A percentile compares a stretch with the other conserved stretches of the same genome.
Conservation (phyloP, 2,113 vertebrate genomes). For the Trochalopteron elliotii region DNA sequence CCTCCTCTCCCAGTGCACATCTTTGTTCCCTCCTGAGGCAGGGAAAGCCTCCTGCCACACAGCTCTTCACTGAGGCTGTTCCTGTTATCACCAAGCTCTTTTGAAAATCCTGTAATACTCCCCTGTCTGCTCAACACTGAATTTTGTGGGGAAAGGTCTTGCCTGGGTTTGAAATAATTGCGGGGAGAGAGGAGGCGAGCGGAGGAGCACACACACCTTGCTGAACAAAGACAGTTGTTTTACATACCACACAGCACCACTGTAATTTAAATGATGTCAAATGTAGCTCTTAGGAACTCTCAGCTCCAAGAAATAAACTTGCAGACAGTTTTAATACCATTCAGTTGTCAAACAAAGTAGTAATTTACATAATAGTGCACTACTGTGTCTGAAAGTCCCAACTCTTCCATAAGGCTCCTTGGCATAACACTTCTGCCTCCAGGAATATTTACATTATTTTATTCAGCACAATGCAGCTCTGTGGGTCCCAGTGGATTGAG, state of each 20-base stretch:
- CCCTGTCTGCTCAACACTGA: neutral
- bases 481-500: neutral
- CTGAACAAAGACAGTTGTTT: neutral
- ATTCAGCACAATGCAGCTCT: neutral
- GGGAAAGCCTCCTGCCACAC: neutral
- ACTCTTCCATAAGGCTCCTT: neutral
- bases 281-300: slow-evolving; percentile 1
- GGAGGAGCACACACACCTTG: slow-evolving; percentile 10
- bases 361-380: slow-evolving; percentile 16
- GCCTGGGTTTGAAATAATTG: neutral
- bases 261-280: slow-evolving; percentile 40
- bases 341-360: slow-evolving; percentile 49
- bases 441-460: slow-evolving; percentile 24
- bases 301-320: slow-evolving; percentile 45
- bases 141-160: slow-evolving; percentile 4
- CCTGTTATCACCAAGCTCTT: neutral
- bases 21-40: neutral
- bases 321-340: slow-evolving; percentile 33
- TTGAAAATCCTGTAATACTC: neutral
- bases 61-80: neutral
- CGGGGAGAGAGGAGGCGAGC: neutral
- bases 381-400: neutral
- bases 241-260: neutral
- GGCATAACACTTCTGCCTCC: neutral
- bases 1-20: neutral